Base-by-base conservation (phyloP, 2,888 invertebrate genomes). In the Xanthorhoe spadicearia region DNA sequence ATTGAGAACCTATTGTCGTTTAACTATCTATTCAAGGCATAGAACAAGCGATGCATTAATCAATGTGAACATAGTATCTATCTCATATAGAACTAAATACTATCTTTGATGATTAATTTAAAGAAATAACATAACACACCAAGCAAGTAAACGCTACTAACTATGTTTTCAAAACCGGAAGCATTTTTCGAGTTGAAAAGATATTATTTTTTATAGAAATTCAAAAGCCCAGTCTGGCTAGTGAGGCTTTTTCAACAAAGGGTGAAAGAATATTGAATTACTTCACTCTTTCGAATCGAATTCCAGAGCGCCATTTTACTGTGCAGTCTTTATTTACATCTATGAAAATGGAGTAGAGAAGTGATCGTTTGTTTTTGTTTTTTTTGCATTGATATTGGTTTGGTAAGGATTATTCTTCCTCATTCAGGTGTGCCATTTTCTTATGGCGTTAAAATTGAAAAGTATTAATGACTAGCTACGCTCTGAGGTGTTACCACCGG, bases 201-300 rank as follows among this genome's bases (percentile, higher is more conserved):
- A 28, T n/a, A 23, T 23, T 23, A 3, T 32, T 7, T 48, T 64
- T 57, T 57, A 35, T 53, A 49, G n/a, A 18, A 57, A 53, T 43
- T 43, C 23, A 66, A 49, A n/a, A 61, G 57, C 51, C 50, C 32
- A 28, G 53, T 43, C 53, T 10, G 35, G 18, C 32, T 19, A 19
- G 56, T 56, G 23, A 32, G 49, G 53, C 46, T 58, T 62, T 66
- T 57, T 53, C 43, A 61, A 61, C 61, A 66, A 32, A 58, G 53
- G 48, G 38, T 54, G 28, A 58, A 66, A 19, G 58, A 58, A 66
- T 66, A 66, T 66, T 58, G 58, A 58, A 58, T 66, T 66, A 66
- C 61, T 48, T 52, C n/a, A 43, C 48, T 51, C 28, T 50, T 57
- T 58, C 18, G 58, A 4, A 58, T 58, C 18, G 49, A 53, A 53